Base-by-base conservation (phyloP, 1,140 invertebrate species). In the Dinothrombium tinctorium region DNA sequence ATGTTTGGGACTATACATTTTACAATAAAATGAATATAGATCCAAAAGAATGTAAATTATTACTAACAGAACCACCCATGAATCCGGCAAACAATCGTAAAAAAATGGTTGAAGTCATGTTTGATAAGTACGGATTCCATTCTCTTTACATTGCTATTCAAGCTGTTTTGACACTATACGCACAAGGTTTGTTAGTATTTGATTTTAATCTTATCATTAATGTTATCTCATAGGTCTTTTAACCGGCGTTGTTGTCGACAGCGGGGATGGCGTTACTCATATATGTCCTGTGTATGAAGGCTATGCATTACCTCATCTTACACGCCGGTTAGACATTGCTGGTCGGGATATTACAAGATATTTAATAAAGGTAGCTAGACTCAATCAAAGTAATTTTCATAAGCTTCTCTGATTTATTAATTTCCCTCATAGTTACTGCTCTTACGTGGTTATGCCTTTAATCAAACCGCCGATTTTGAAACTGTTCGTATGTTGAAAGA, bases 31-130 rank as follows among this genome's bases (percentile, higher is more conserved):
- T 99, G 73, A 78, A 95, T 54, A 73, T 99, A 24, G 72, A 95
- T 63, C 83, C 90, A 1, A 72, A 63, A 49, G 77, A 95, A 51
- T 87, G 84, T 50, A 95, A 96, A 68, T 81, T 98, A 48, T 61
- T 99, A 43, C 65, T 99, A 12, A 99, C 94, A 4, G 94, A 99
- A 59, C 90, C 94, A n/a, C 92, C 94, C 9, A 87, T 99, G 82
- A 99, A 99, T 68, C 94, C 94, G 26, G 76, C 74, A 23, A 87
- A 81, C 59, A 99, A 99, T 63, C 68, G 94, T 43, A 83, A 96
- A 63, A 94, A 90, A 63, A 94, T 99, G 87, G 80, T 96, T 50
- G 83, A 89, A 81, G 75, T 89, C 7, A 99, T 99, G 92, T 98
- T 99, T 65, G 94, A 99, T 61, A 90, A 90, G 55, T 99, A 98